Base-by-base conservation (phyloP, 2,888 invertebrate species). In the Byasa hedistus region DNA sequence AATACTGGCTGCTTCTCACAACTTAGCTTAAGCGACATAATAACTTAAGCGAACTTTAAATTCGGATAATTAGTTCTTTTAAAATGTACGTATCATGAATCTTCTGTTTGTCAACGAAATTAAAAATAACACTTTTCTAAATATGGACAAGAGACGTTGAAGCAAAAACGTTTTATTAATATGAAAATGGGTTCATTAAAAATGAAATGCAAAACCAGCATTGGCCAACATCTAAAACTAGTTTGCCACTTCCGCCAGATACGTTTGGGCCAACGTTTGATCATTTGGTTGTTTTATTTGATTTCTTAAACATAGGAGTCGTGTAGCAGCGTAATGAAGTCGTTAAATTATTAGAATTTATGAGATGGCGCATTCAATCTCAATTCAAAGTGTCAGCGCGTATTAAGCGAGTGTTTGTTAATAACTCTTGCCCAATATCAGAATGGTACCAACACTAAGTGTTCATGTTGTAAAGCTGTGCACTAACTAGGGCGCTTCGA, bases 361-460 rank as follows among this genome's bases (percentile, higher is more conserved):
- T 15, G 36, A 57, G 51, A 57, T 24, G 23, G 17, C 36, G 36
- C 52, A 23, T 52, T 64, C 52, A 52, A 36, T 64, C 57, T 57
- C 48, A 63, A 63, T 63, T 57, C 51, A 57, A 48, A 48, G 21
- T 57, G 56, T 63, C 57, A 57, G 57, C 51, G 32, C 44, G 51
- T 24, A 57, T 63, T 51, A 63, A 57, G n/a, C 48, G 27, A 19
- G 27, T 2, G 52, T 64, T 64, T 48, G 52, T 57, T 64, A 57
- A 64, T 58, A 58, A 58, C 57, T 64, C 51, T 57, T 57, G 32
- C 36, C 36, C 64, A 57, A 52, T 64, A 57, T 23, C 22, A 2
- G 56, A 10, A 21, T n/a, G 39, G 39, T 24, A 24, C 24, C 58
- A 19, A 59, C 39, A 15, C 10, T 10, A 32, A 32, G 32, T 10